Base-by-base conservation (phyloP, 2,797 vertebrate species). In the Moxostoma hubbsi region DNA sequence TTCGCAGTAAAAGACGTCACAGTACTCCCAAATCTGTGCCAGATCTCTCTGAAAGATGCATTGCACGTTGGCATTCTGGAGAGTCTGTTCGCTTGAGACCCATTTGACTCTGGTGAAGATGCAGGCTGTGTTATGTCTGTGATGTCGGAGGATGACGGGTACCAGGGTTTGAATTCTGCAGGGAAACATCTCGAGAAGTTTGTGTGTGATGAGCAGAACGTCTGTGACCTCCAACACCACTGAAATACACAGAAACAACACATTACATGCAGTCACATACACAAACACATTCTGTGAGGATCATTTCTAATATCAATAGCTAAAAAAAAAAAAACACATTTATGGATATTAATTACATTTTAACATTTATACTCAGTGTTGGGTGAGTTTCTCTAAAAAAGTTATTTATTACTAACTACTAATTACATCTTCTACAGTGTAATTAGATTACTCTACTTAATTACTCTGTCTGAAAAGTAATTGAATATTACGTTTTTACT, bases 1-100 rank as follows among this genome's bases (percentile, higher is more conserved):
- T 93, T 99, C 97, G 13, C 94, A 94, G 85, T 92, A 91, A 4
- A 92, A 81, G 18, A 98, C 80, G 83, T 99, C 98, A 84, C 97
- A 98, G 92, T 97, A 98, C 65, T 97, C 91, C 95, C 96, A 98
- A 90, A 99, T 95, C 88, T 98, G 92, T 4, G 81, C 85, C 61
- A 89, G 82, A 79, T 92, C 92, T 86, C 95, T 93, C 85, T 94
- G 96, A 84, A 98, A 93, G 86, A 95, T 97, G 96, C 96, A 81
- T 98, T 98, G 80, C 96, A 97, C 49, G 95, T 93, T 0, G 96
- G 96, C 83, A 98, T 89, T 51, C 88, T 85, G 83, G 88, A 86
- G 43, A 89, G 87, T 75, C 83, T 92, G 24, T 94, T 89, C 2
- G 93, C 87, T 5, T 57, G 89, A 85, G 36, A 93, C 93, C 97